Evolutionary conservation across 1,140 invertebrate genomes (phyloP), one percentile per base, ranked within the genome.

Genomic region (Conopomorpha cramerella): DNA sequence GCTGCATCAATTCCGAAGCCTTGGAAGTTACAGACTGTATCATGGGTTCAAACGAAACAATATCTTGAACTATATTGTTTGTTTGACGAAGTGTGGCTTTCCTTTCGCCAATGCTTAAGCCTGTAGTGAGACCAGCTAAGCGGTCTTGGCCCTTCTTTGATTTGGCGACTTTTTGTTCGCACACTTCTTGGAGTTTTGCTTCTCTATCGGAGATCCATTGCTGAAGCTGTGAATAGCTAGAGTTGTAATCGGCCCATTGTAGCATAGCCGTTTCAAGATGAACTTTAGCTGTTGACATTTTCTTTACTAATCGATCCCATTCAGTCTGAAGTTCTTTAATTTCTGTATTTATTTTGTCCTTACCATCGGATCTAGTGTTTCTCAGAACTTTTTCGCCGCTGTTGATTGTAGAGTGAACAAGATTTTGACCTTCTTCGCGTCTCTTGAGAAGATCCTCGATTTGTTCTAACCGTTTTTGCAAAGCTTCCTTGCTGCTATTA

Each of bases 141-240:
- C 77, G 68, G 16, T 79, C 78, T 49, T 88, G 81, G 1, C 85
- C 86, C 45, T 88, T 88, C 48, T 87, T 86, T 2, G 86, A 85
- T 55, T 90, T 90, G 0, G 84, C 82, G n/a, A 90, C 83, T 66
- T 91, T 92, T 46, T 89, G 88, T 56, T 93, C 92, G 58, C 89
- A 91, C 8, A 95, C 90, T 80, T 96, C 89, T 77, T 95, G 92
- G n/a, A 97, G 66, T 78, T 96, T 93, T 0, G 91, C 90, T 76
- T 97, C 93, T 45, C 93, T 84, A 51, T 97, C 95, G 23, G 86
- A 89, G n/a, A 98, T 92, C 93, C 95, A 96, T 81, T 95, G 90
- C 59, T 95, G 88, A 3, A 97, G 71, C 54, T 96, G 92, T 8
- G 89, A 87, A 49, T 94, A 94, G 11, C 91, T 93, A 13, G 91